Evolutionary conservation across 2,888 invertebrate genomes (phyloP).

Genomic region (Nemotelus nigrinus): DNA sequence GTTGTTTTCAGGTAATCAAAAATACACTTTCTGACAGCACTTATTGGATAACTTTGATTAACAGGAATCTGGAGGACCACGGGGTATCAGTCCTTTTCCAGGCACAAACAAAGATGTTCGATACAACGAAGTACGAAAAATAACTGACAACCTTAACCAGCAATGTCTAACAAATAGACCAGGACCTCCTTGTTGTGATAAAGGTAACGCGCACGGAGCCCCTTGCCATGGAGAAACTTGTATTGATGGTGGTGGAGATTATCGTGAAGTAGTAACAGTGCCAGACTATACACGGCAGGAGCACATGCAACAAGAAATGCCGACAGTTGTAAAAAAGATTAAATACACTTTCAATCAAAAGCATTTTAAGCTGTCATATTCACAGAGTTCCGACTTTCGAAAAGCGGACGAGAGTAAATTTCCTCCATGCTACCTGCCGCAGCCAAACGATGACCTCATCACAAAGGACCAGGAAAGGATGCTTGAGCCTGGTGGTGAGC

Average conservation of each 20-base stretch:
- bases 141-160: too few relatives aligned
- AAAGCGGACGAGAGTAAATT: slow-evolving; percentile 57
- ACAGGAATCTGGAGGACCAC: too few relatives aligned
- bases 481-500: slow-evolving; percentile 71
- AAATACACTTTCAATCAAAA: background rate
- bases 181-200: too few relatives aligned
- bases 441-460: slow-evolving; percentile 67
- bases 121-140: too few relatives aligned
- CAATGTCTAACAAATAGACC: too few relatives aligned
- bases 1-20: slow-evolving; percentile 8
- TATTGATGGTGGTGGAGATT: background rate
- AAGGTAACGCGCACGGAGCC: too few relatives aligned
- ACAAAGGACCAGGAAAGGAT: slow-evolving; percentile 59
- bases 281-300: background rate
- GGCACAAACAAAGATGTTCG: too few relatives aligned
- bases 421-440: slow-evolving; percentile 69
- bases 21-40: background rate
- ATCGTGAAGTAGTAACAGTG: background rate
- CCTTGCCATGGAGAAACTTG: too few relatives aligned
- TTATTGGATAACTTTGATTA: background rate
- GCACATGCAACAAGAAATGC: background rate
- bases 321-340: background rate
- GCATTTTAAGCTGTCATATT: too few relatives aligned
- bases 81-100: too few relatives aligned
- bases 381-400: too few relatives aligned